These are phyloP conservation scores for human (Homo sapiens) DNA, from an alignment of 2,113 vertebrate species.

Conservation along the genomic window DNA sequence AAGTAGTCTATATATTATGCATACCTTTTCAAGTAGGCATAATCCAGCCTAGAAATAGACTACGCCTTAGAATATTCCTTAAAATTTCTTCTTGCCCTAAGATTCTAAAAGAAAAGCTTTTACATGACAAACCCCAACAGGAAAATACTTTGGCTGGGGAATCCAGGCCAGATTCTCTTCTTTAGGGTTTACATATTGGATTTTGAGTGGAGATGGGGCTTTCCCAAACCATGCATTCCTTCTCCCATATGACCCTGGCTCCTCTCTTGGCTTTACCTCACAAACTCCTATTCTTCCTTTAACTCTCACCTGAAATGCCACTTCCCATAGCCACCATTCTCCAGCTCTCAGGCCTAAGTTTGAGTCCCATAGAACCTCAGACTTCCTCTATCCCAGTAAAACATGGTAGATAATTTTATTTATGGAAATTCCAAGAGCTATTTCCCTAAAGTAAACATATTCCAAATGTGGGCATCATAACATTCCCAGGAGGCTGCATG, in stretches of 20 bases:
- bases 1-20: not conserved
- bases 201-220: not conserved
- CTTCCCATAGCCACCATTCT: not conserved
- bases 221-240: not conserved
- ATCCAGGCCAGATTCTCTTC: not conserved
- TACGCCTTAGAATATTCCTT: not conserved
- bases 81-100: not conserved
- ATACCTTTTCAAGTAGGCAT: not conserved
- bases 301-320: not conserved
- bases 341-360: not conserved
- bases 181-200: not conserved
- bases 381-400: not conserved
- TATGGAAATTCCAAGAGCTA: not conserved
- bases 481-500: not conserved
- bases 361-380: not conserved
- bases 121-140: not conserved
- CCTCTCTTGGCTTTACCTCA: not conserved
- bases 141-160: not conserved
- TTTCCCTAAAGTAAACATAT: not conserved
- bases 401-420: not conserved
- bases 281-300: not conserved
- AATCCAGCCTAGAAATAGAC: not conserved
- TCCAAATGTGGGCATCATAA: not conserved
- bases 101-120: not conserved
- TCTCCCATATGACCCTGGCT: not conserved